phyloP scores from a whole-genome alignment of 2,113 vertebrate genomes.

The Albula goreensis region DNA sequence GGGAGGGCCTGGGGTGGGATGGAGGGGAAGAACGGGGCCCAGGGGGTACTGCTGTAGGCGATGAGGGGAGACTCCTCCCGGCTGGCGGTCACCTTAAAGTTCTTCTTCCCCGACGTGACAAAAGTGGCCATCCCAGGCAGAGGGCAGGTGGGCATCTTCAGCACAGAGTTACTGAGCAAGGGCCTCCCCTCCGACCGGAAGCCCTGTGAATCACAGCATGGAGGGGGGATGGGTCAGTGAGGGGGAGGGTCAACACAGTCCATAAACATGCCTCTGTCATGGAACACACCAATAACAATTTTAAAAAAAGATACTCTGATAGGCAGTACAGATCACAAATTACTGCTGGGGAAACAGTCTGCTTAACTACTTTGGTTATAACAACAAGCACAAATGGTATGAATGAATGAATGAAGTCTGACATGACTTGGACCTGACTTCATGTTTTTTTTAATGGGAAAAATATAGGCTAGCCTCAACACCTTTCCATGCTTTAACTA shows the following conservation, averaged over 20 bases:
- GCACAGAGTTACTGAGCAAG: constrained; percentile 74
- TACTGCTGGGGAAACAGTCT: too few relatives aligned
- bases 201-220: constrained; percentile 58
- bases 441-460: not conserved
- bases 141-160: constrained; percentile 71
- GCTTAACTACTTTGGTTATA: too few relatives aligned
- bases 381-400: too few relatives aligned
- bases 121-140: constrained; percentile 91
- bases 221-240: not conserved
- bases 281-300: not conserved
- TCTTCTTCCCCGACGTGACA: constrained; percentile 82
- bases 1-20: constrained; percentile 8
- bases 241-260: not conserved
- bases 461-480: not conserved
- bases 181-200: constrained; percentile 57
- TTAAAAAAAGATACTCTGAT: not conserved
- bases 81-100: constrained; percentile 86
- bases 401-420: too few relatives aligned
- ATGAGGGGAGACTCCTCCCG: constrained; percentile 76
- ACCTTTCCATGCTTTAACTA: not conserved
- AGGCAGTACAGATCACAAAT: not conserved
- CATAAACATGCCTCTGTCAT: not conserved
- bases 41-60: constrained; percentile 75
- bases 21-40: constrained; percentile 53
- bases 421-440: too few relatives aligned